Base-by-base conservation (phyloP, 1,140 invertebrate genomes). In the Charaxes varanes region DNA sequence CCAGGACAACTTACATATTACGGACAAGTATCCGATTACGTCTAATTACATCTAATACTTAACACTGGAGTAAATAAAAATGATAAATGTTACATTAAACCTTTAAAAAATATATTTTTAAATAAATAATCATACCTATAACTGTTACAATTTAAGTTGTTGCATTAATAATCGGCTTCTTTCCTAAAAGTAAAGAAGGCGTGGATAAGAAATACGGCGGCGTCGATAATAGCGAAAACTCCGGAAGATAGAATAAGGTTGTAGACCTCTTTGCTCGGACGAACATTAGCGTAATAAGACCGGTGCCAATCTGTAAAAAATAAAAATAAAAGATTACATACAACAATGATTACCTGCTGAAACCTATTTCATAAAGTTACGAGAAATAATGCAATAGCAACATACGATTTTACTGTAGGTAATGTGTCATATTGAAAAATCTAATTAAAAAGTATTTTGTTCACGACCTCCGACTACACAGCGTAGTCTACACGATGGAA, bases 201-300 rank as follows among this genome's bases (percentile, higher is more conserved):
- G 46, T 82, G 78, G 11, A 79, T 42, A 14, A 82, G 60, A 45
- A 82, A 82, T 1, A 79, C 76, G 0, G 53, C 64, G 2, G 68
- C 76, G 22, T 78, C 53, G 10, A 80, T 60, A 6, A 82, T 54
- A 2, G 74, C 59, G 27, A 82, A 82, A 3, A 82, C 78, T 16
- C 78, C 78, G 4, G 78, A 82, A 6, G 74, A 61, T 18, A 82
- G 62, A n/a, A 82, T 66, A 8, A 82, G 69, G 36, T 82, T 73
- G 62, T 82, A 82, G 6, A 67, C 60, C 35, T 63, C 62, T 41
- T 82, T 82, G 53, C 80, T 82, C 4, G 78, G 76, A 21, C 78
- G 78, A 10, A 80, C 37, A 27, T 77, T 78, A 4, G 65, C 65
- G 55, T 82, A 82, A 50, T 82, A 82, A 1, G 78, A 82, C 30